Conservation (phyloP, 1,140 invertebrate genomes). For the Orchesella cincta region DNA sequence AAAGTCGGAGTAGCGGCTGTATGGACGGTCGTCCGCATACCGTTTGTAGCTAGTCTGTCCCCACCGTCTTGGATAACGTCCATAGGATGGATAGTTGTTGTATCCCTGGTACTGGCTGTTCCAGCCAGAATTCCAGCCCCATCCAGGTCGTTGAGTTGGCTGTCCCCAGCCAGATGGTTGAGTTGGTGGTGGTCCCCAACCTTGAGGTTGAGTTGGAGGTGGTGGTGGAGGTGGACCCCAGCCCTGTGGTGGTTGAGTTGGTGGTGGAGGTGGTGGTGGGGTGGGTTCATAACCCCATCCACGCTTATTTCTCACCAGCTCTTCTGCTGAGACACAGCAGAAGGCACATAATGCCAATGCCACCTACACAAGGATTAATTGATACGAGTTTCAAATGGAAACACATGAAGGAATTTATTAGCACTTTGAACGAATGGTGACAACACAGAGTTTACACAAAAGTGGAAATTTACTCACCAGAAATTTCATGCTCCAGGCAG, state of each 20-base stretch:
- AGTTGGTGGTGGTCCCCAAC: constrained; percentile 7
- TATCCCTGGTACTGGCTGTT: background rate
- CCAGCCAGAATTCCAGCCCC: background rate
- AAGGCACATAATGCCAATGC: background rate
- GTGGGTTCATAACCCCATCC: constrained; percentile 12
- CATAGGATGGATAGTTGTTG: too few species aligned
- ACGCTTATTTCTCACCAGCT: background rate
- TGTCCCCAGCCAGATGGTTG: background rate
- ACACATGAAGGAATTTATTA: background rate
- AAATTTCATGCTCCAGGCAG: background rate
- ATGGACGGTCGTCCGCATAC: too few species aligned
- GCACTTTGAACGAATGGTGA: background rate
- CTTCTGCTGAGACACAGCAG: background rate
- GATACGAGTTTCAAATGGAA: background rate
- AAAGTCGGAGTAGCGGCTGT: too few species aligned
- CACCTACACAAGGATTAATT: background rate
- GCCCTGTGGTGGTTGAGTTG: background rate
- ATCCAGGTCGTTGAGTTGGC: background rate
- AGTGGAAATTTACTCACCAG: constrained; percentile 5
- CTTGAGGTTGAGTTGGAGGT: background rate
- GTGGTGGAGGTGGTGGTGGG: constrained; percentile 13
- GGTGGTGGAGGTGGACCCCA: constrained; percentile 14
- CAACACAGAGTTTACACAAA: background rate
- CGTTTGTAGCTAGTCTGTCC: too few species aligned
- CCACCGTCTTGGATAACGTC: too few species aligned